Evolutionary conservation across 2,888 invertebrate genomes (phyloP).

Genomic region (Sipha maydis): DNA sequence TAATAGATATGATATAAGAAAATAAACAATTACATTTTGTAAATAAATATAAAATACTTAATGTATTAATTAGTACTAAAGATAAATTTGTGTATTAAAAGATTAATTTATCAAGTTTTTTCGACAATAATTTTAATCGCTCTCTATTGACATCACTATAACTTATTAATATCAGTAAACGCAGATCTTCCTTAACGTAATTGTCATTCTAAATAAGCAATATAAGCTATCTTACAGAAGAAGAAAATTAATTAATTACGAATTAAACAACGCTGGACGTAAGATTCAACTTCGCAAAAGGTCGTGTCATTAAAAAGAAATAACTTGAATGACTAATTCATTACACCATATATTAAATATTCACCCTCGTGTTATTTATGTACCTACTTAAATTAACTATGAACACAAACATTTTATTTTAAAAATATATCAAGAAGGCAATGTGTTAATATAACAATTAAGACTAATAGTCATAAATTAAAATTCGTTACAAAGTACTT

Average conservation of each 20-base stretch:
- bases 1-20: background rate
- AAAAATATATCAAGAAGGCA: background rate
- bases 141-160: background rate
- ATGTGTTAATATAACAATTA: background rate
- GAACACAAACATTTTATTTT: background rate
- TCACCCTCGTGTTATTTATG: conserved; percentile 22
- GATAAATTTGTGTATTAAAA: background rate
- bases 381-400: background rate
- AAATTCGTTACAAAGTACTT: background rate
- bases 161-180: background rate
- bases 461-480: background rate
- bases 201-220: background rate
- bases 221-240: background rate
- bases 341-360: background rate
- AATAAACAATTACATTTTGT: background rate
- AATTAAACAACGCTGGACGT: background rate
- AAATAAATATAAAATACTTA: background rate
- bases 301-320: conserved; percentile 9
- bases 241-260: conserved; percentile 12
- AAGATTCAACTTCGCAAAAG: conserved; percentile 30
- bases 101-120: background rate
- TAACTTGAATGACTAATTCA: conserved; percentile 4
- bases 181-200: background rate
- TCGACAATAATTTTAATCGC: background rate
- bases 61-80: background rate